Evolutionary conservation across 1,140 invertebrate species (phyloP).

Genomic region (Macrobrachium rosenbergii): DNA sequence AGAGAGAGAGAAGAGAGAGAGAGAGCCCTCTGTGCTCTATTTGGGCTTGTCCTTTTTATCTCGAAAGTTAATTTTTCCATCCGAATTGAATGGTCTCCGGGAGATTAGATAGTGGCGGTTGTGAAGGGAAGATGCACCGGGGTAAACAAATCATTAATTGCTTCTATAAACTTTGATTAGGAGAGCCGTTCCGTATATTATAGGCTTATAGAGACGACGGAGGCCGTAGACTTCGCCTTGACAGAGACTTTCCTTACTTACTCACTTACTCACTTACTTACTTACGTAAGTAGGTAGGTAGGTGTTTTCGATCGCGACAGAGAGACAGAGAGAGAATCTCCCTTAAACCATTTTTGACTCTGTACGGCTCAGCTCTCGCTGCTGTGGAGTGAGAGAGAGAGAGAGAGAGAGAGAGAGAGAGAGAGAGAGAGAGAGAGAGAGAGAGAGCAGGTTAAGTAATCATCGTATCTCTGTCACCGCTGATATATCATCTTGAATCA

Average conservation of each 20-base stretch:
- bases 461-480: slow-evolving; percentile 1
- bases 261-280: too few species aligned
- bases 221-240: too few species aligned
- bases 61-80: slow-evolving; percentile 35
- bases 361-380: too few species aligned
- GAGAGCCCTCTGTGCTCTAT: slow-evolving; percentile 12
- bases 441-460: neutral
- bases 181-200: too few species aligned
- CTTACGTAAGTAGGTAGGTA: too few species aligned
- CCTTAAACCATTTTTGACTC: too few species aligned
- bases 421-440: slow-evolving; percentile 29
- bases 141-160: slow-evolving; percentile 15
- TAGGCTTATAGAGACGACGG: too few species aligned
- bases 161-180: neutral
- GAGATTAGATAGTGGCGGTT: slow-evolving; percentile 41
- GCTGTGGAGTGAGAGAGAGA: neutral
- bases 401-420: neutral
- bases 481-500: too few species aligned
- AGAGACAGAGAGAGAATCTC: slow-evolving; percentile 21
- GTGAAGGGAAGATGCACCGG: slow-evolving; percentile 5
- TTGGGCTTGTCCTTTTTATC: slow-evolving; percentile 50
- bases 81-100: slow-evolving; percentile 42
- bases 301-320: too few species aligned
- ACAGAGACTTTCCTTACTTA: too few species aligned
- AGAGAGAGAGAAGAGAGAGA: neutral